These are phyloP conservation scores for Nemurella pictetii DNA, from an alignment of 2,888 invertebrate genomes.

Conservation along the genomic window DNA sequence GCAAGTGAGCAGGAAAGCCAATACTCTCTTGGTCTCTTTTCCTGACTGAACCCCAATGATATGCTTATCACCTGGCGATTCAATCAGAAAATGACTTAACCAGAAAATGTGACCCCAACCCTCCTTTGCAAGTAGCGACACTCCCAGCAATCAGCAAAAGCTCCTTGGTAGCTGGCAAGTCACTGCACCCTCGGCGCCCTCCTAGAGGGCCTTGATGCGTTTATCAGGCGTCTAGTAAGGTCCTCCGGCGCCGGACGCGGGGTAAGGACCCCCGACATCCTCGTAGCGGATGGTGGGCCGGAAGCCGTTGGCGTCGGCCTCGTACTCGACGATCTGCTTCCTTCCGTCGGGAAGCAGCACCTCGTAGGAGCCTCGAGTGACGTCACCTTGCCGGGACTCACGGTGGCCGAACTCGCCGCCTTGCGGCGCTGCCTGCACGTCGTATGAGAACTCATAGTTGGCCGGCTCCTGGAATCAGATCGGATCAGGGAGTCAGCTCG, in stretches of 20 bases:
- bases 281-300: constrained; percentile 69
- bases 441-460: constrained; percentile 51
- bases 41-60: too few relatives aligned
- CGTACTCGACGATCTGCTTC: constrained; percentile 66
- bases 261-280: constrained; percentile 45
- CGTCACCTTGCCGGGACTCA: constrained; percentile 51
- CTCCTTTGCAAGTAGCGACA: too few relatives aligned
- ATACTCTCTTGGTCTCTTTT: too few relatives aligned
- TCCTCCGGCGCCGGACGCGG: constrained; percentile 23
- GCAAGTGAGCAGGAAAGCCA: too few relatives aligned
- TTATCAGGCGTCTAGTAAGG: constrained; percentile 33
- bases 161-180: too few relatives aligned
- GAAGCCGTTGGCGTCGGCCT: constrained; percentile 69
- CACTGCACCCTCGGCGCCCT: too few relatives aligned
- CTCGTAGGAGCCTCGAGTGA: constrained; percentile 52
- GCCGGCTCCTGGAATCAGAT: constrained; percentile 45
- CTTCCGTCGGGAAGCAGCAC: constrained; percentile 52
- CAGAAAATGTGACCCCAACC: too few relatives aligned
- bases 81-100: too few relatives aligned
- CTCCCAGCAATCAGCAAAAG: too few relatives aligned
- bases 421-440: constrained; percentile 49
- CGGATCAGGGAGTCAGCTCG: background rate
- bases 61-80: too few relatives aligned
- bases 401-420: constrained; percentile 53
- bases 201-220: too few relatives aligned